These are phyloP conservation scores for Rachycentron canadum DNA, from an alignment of 2,797 vertebrate genomes.

Conservation along the genomic window DNA sequence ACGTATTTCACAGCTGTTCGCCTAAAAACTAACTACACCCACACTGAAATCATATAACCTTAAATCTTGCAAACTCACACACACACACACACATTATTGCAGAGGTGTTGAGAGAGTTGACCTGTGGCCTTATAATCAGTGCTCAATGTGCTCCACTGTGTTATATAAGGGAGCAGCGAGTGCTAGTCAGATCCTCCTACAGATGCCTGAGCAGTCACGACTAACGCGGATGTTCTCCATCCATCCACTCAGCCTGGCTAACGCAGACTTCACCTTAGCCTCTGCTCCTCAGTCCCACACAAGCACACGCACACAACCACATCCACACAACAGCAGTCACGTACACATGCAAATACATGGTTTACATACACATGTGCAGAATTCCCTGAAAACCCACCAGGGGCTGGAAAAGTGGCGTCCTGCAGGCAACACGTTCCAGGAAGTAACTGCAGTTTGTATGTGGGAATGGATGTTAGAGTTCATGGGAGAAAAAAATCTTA, in stretches of 20 bases:
- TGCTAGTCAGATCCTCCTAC: conserved; percentile 83
- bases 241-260: conserved; percentile 66
- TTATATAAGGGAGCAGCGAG: conserved; percentile 78
- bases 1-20: background rate
- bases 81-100: conserved; percentile 42
- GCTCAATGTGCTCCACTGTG: conserved; percentile 63
- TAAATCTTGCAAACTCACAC: conserved; percentile 48
- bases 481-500: too few relatives aligned
- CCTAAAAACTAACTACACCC: conserved; percentile 11
- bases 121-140: conserved; percentile 71
- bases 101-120: conserved; percentile 80
- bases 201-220: conserved; percentile 86
- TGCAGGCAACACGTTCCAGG: too few relatives aligned
- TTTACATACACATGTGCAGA: conserved; percentile 5
- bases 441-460: too few relatives aligned
- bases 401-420: too few relatives aligned
- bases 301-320: conserved; percentile 35
- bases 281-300: conserved; percentile 61
- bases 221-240: conserved; percentile 78
- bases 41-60: conserved; percentile 38
- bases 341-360: conserved; percentile 4
- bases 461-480: too few relatives aligned
- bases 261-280: conserved; percentile 67
- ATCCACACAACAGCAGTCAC: background rate
- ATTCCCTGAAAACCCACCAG: too few relatives aligned